Evolutionary conservation across 2,113 vertebrate genomes (phyloP).

Genomic region (Echinops telfairi): DNA sequence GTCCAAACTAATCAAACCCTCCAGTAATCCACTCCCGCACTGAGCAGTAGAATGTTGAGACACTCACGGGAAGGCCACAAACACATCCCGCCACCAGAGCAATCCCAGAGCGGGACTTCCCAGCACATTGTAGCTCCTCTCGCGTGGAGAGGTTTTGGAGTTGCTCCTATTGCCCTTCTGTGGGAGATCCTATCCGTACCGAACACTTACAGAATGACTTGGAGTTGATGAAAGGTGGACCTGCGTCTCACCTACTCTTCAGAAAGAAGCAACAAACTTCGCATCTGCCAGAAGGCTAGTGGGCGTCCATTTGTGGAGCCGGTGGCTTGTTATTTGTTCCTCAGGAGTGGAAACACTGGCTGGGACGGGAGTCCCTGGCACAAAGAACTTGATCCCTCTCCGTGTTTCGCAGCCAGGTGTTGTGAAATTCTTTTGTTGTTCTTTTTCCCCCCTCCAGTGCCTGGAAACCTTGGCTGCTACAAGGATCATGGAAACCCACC

Average conservation of each 20-base stretch:
- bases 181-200: neutral
- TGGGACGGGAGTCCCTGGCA: slow-evolving; percentile 56
- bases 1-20: no score
- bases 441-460: slow-evolving; percentile 89
- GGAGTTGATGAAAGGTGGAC: neutral
- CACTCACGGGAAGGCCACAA: no score
- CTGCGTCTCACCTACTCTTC: neutral
- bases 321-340: neutral
- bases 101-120: neutral
- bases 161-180: neutral
- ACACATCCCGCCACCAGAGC: no score
- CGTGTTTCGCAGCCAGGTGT: slow-evolving; percentile 65
- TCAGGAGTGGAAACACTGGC: slow-evolving; percentile 45
- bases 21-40: no score
- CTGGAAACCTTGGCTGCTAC: slow-evolving; percentile 97
- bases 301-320: slow-evolving; percentile 17
- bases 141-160: neutral
- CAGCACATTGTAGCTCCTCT: neutral
- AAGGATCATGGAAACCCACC: slow-evolving; percentile 96
- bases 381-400: neutral
- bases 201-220: neutral
- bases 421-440: slow-evolving; percentile 67
- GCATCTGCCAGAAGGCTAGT: neutral
- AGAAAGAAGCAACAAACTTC: neutral
- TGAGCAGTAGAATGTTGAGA: no score